phyloP scores from a whole-genome alignment of 2,888 invertebrate genomes.

The Brassicogethes aeneus region DNA sequence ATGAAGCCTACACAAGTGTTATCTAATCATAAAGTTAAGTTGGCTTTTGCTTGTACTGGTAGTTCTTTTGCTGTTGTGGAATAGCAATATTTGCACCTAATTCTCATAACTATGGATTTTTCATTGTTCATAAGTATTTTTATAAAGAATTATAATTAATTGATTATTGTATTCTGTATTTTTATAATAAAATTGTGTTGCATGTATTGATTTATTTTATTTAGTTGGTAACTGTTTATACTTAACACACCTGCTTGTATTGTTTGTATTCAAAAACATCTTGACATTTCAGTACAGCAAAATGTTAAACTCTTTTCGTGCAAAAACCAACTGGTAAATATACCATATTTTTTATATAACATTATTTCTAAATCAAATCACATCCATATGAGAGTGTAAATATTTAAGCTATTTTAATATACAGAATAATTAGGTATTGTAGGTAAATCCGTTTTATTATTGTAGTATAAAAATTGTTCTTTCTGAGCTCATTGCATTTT shows the following conservation, averaged over 20 bases:
- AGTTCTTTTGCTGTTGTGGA: constrained; percentile 45
- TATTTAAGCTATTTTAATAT: no score
- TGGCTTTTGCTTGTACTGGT: constrained; percentile 44
- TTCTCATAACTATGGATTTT: constrained; percentile 23
- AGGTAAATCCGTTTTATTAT: no score
- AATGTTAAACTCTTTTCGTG: constrained; percentile 33
- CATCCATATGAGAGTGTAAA: neutral
- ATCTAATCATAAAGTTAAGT: constrained; percentile 29
- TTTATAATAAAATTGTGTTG: constrained; percentile 36
- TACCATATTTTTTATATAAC: constrained; percentile 12
- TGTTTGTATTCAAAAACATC: constrained; percentile 21
- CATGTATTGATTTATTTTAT: constrained; percentile 24
- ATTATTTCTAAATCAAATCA: neutral
- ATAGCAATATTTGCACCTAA: constrained; percentile 26
- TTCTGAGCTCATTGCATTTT: no score
- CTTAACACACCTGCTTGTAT: constrained; percentile 7
- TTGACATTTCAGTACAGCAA: constrained; percentile 13
- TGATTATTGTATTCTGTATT: constrained; percentile 37
- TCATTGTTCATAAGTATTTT: constrained; percentile 34
- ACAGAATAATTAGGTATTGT: no score
- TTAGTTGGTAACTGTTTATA: constrained; percentile 10
- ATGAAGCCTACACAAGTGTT: constrained; percentile 39
- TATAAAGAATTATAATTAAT: constrained; percentile 31
- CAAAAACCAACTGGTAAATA: constrained; percentile 33
- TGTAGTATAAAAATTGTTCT: no score